A percentile compares a stretch with the other conserved stretches of the same genome.
These are phyloP conservation scores for Agrilus cyanescens DNA, from an alignment of 2,888 invertebrate genomes.

Conservation along the genomic window DNA sequence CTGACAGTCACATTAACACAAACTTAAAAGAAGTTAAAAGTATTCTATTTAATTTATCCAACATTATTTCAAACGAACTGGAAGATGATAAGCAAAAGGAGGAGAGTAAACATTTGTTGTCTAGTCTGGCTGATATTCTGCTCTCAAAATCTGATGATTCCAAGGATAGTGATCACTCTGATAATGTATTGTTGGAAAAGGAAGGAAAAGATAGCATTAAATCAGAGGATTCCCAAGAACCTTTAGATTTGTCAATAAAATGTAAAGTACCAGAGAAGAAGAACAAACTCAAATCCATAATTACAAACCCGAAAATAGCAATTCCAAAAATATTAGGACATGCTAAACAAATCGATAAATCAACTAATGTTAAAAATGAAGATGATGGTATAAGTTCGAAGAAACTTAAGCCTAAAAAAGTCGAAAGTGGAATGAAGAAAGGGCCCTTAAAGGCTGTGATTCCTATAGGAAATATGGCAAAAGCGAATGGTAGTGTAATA, in stretches of 20 bases:
- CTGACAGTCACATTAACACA: constrained; percentile 5
- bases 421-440: constrained; percentile 8
- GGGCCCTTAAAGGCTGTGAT: constrained; percentile 19
- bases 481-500: constrained; percentile 1
- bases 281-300: constrained; percentile 10
- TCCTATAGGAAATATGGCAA: constrained; percentile 17
- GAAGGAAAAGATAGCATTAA: constrained; percentile 3
- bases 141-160: constrained; percentile 6
- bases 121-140: constrained; percentile 15
- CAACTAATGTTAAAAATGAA: background rate
- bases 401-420: constrained; percentile 15
- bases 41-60: constrained; percentile 15
- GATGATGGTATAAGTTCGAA: background rate
- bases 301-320: constrained; percentile 3
- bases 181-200: constrained; percentile 7
- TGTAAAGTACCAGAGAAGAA: background rate
- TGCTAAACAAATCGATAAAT: background rate
- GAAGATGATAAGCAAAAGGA: constrained; percentile 11
- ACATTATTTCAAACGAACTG: constrained; percentile 13
- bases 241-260: constrained; percentile 9
- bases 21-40: constrained; percentile 14
- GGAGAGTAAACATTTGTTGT: constrained; percentile 15
- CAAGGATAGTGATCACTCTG: constrained; percentile 10
- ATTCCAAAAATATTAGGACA: background rate
- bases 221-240: constrained; percentile 6